Percentiles rank a stretch among this genome's conserved stretches.
These are phyloP conservation scores for Phoeniculus purpureus DNA, from an alignment of 2,797 vertebrate species.

Conservation along the genomic window DNA sequence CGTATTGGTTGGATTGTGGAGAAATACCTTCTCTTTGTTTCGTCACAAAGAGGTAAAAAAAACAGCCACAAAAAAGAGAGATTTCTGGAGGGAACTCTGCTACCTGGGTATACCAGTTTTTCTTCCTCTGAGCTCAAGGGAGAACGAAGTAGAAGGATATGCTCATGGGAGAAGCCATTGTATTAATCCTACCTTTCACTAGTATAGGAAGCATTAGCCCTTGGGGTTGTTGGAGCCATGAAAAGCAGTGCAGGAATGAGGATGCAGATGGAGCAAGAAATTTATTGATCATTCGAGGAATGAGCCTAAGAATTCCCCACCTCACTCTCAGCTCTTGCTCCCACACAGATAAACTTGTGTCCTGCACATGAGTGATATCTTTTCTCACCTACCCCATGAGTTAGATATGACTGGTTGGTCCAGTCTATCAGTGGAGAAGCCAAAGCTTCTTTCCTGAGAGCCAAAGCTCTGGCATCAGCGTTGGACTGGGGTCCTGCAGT, in stretches of 20 bases:
- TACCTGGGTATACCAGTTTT: background rate
- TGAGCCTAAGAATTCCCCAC: background rate
- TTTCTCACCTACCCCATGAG: background rate
- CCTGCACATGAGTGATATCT: background rate
- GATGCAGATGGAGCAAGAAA: background rate
- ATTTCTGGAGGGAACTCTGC: background rate
- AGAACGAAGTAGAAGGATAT: background rate
- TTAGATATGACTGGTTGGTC: background rate
- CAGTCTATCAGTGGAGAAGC: background rate
- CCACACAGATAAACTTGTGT: rapidly evolving
- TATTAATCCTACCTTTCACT: background rate
- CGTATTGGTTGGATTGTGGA: background rate
- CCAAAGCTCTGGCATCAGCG: background rate
- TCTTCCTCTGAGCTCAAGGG: background rate
- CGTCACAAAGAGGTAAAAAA: background rate
- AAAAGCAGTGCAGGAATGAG: background rate
- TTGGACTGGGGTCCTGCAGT: background rate
- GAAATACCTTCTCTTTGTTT: background rate
- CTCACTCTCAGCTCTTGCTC: background rate
- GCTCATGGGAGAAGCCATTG: background rate
- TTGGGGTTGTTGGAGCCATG: background rate
- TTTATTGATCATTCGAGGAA: background rate
- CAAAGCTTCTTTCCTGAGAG: background rate
- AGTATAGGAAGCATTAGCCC: background rate
- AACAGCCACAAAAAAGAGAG: background rate